A percentile compares a stretch with the other conserved stretches of the same genome.
Evolutionary conservation across 2,113 vertebrate genomes (phyloP).

Genomic region (Upupa epops): DNA sequence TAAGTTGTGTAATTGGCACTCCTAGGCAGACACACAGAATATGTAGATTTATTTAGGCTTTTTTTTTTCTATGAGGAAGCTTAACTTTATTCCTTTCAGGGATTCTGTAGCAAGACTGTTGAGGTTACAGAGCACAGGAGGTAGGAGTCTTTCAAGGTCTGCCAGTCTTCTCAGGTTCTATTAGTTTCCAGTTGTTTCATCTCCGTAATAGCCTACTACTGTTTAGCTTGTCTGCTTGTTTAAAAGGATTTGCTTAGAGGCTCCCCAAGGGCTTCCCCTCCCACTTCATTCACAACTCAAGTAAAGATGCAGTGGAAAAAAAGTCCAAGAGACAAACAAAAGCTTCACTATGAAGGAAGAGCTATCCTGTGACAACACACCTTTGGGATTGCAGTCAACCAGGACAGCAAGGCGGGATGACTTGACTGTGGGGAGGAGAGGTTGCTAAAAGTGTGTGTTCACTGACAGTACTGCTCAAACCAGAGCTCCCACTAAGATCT

Average conservation of each 20-base stretch:
- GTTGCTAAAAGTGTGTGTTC: background rate
- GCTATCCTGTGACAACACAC: background rate
- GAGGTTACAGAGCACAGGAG: background rate
- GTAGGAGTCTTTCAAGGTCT: background rate
- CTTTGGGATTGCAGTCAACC: background rate
- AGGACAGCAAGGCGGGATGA: background rate
- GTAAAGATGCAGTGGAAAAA: background rate
- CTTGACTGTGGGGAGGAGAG: background rate
- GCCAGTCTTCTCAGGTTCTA: background rate
- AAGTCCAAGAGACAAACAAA: background rate
- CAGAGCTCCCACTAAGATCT: background rate
- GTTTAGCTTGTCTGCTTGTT: background rate
- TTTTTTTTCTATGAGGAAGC: background rate
- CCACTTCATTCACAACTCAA: background rate
- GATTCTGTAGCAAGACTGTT: background rate
- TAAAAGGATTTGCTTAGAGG: background rate
- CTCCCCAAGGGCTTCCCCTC: background rate
- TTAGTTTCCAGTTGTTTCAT: background rate
- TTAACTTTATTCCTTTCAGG: background rate
- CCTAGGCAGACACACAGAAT: background rate
- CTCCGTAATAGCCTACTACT: background rate
- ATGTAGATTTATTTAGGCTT: background rate
- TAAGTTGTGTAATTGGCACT: background rate
- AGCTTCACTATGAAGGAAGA: background rate
- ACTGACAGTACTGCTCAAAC: background rate